Evolutionary conservation across 2,113 vertebrate genomes (phyloP), one percentile per base, ranked within the genome.

Genomic region (Thunnus maccoyii): DNA sequence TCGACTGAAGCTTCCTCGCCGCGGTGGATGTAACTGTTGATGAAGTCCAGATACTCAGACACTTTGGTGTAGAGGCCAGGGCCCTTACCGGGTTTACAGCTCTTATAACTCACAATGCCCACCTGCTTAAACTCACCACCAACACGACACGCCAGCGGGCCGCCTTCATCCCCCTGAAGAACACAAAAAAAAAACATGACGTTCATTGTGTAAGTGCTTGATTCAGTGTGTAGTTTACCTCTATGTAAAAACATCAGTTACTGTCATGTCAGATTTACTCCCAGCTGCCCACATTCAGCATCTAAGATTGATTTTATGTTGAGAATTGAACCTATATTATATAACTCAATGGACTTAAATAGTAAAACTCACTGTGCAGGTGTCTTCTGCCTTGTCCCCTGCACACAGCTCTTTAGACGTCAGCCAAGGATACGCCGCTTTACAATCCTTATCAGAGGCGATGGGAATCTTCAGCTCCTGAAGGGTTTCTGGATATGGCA

Each of bases 21-120:
- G 0, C 0, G 0, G 1, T 72, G 3, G 67, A 87, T 65, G 51
- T 54, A 61, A 0, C 2, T 0, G 0, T 77, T 70, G 80, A 91
- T 91, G 68, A 58, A 82, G 3, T 0, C 0, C 68, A 86, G 25
- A 2, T 50, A 46, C 6, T 67, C 50, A 57, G 81, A 86, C 32
- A 89, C 89, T 0, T 8, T 0, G 13, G 87, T 88, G 70, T 75
- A 86, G 61, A 89, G 1, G 0, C 76, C 58, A 13, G 83, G 78
- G 0, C 0, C 1, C 0, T 4, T 36, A 0, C 4, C 2, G 9
- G 27, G 13, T 11, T 18, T 82, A 20, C 89, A 89, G 2, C 25
- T 71, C 10, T 83, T 60, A 15, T 25, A 73, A 5, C 87, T 91
- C 69, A 88, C 82, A 75, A 91, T 58, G 51, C 89, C 89, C 51